These are phyloP conservation scores for Potamarius usumacintae DNA, from an alignment of 2,113 vertebrate genomes.

Conservation along the genomic window DNA sequence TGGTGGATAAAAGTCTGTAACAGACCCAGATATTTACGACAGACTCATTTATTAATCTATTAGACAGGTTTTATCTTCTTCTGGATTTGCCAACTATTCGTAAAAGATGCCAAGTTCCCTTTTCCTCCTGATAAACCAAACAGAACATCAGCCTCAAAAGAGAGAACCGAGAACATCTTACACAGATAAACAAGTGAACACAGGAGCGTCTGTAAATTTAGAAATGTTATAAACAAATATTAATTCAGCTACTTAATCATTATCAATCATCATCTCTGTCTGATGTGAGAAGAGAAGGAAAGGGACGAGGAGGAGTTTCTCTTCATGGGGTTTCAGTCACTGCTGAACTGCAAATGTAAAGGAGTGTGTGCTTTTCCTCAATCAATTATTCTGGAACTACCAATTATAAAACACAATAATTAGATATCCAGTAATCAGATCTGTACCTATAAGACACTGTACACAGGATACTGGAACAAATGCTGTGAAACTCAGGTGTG, in stretches of 20 bases:
- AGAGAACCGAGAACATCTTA: not conserved
- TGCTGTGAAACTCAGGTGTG: not conserved
- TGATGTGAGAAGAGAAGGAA: not conserved
- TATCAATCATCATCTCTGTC: not conserved
- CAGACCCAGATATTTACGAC: not conserved
- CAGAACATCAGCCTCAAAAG: not conserved
- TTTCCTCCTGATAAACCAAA: not conserved
- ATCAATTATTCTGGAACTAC: not conserved
- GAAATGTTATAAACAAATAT: not conserved
- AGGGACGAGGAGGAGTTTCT: not conserved
- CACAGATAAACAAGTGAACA: not conserved
- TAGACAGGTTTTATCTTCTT: not conserved
- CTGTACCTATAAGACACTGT: not conserved
- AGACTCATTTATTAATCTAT: not conserved
- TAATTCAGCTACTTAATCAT: not conserved
- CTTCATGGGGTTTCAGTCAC: not conserved
- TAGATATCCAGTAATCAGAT: not conserved
- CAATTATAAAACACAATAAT: not conserved
- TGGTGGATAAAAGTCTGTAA: too few relatives aligned
- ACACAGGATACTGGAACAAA: not conserved
- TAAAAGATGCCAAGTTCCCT: not conserved
- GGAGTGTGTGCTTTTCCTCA: not conserved
- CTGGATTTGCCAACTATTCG: not conserved
- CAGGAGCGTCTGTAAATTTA: not conserved
- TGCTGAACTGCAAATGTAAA: not conserved